A percentile compares a stretch with the other conserved stretches of the same genome.
Evolutionary conservation across 2,113 vertebrate species (phyloP).

Genomic region (Oryctolagus cuniculus): mOryCun1.1 NC_091434.1:145149001-145149500

Average conservation of each 20-base stretch:
- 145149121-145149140: background rate
- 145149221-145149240: background rate
- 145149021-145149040: too few species aligned
- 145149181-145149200: background rate
- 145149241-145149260: background rate
- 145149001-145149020: too few species aligned
- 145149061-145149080: too few species aligned
- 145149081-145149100: too few species aligned
- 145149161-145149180: background rate
- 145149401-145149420: background rate
- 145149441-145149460: background rate
- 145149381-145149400: background rate
- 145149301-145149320: too few species aligned
- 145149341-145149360: background rate
- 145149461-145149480: background rate
- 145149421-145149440: background rate
- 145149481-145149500: background rate
- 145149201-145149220: background rate
- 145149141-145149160: too few species aligned
- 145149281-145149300: background rate
- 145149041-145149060: too few species aligned
- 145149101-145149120: background rate
- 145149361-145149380: background rate
- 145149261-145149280: background rate
- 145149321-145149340: background rate